Base-by-base conservation (phyloP, 2,797 vertebrate genomes). In the Ctenochaetus hawaiiensis region DNA sequence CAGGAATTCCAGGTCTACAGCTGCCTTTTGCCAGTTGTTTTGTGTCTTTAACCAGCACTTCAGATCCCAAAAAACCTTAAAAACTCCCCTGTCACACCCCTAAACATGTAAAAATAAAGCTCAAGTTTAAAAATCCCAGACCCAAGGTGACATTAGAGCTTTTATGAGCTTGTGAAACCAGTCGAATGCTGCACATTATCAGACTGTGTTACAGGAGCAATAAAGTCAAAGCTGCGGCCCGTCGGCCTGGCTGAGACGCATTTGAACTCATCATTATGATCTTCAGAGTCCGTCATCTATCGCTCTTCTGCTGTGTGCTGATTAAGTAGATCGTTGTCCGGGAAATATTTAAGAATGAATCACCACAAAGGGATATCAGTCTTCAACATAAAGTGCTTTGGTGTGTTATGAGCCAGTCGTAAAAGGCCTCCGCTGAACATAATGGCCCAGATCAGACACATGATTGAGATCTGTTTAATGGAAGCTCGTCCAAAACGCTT, bases 331-430 rank as follows among this genome's bases (percentile, higher is more conserved):
- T 81, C 22, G 20, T 63, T 48, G 71, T 86, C 70, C 59, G 51
- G 85, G 77, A 87, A 83, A 76, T 85, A 68, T 84, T 83, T 73
- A 48, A 80, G 49, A 80, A 56, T 69, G 67, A 87, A 84, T 87
- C 74, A 74, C 62, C 75, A 22, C 69, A 60, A 64, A 70, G 82
- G 87, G 85, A 83, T 34, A 62, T 56, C 45, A 48, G 72, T 72
- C 75, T 72, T 58, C 44, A 20, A 63, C 73, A 72, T 77, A 64
- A 84, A 84, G 70, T 13, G 73, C 78, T 52, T 44, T 9, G 44
- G 51, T 43, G 77, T 48, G 81, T 75, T 82, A 71, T 43, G 53
- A 71, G 66, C 3, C 2, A 34, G 57, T 85, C 56, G 5, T 82
- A 80, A 86, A 87, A 85, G 49, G 74, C 75, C 70, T 61, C 43